Conservation (phyloP, 2,797 vertebrate species). For the Neomorphus geoffroyi region DNA sequence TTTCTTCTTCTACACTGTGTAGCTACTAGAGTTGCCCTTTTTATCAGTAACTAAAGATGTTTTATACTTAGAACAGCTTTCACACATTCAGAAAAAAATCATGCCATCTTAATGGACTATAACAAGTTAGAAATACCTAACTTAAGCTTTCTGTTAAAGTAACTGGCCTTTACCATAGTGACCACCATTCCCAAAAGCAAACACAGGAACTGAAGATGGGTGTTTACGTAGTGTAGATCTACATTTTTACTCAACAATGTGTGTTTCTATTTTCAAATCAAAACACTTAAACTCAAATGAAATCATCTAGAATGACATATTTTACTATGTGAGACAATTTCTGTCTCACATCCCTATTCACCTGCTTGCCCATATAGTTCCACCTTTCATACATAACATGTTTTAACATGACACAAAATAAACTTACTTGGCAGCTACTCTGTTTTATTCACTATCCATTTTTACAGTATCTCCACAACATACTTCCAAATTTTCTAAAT, state of each 20-base stretch:
- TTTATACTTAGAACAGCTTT: constrained; percentile 51
- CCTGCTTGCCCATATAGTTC: neutral
- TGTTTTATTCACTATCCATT: neutral
- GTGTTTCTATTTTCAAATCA: neutral
- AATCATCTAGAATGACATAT: neutral
- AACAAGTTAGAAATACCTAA: constrained; percentile 54
- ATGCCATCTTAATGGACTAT: constrained; percentile 46
- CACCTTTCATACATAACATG: neutral
- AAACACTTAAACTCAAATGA: constrained; percentile 42
- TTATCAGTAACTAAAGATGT: constrained; percentile 36
- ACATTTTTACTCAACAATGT: constrained; percentile 34
- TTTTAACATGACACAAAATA: neutral
- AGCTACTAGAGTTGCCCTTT: neutral
- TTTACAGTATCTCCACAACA: neutral
- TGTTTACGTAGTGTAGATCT: constrained; percentile 28
- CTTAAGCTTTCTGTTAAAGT: constrained; percentile 44
- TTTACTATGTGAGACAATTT: neutral
- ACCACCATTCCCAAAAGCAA: constrained; percentile 42
- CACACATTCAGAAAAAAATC: constrained; percentile 20
- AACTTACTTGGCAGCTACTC: neutral
- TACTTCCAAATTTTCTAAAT: neutral
- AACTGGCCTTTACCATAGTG: constrained; percentile 32
- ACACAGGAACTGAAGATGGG: constrained; percentile 27
- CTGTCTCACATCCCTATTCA: constrained; percentile 1
- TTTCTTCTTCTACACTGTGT: neutral